Percentiles rank a stretch among this genome's conserved stretches.
Conservation (phyloP, 2,888 invertebrate genomes). For the Trachelus stipa region DNA sequence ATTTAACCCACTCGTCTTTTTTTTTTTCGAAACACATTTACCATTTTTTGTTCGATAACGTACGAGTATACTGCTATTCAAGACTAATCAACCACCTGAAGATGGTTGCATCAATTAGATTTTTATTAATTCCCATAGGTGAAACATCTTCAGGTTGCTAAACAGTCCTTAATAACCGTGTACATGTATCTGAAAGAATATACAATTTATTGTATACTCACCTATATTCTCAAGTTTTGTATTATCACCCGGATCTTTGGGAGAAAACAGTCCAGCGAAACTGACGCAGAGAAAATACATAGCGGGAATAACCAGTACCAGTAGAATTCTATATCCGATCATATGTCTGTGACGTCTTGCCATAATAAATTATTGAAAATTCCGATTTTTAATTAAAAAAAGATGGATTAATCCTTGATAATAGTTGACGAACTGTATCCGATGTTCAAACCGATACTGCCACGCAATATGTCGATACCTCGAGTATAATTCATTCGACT, state of each 20-base stretch:
- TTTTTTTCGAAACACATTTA: neutral
- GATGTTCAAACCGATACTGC: constrained; percentile 19
- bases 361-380: constrained; percentile 35
- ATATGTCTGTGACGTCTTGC: constrained; percentile 50
- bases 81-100: too few species aligned
- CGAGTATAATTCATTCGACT: constrained; percentile 21
- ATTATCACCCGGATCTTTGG: constrained; percentile 25
- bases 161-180: too few species aligned
- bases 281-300: constrained; percentile 51
- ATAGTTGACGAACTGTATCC: neutral
- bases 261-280: constrained; percentile 35
- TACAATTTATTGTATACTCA: neutral
- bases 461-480: constrained; percentile 13
- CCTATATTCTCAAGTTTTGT: neutral
- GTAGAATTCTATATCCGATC: constrained; percentile 52
- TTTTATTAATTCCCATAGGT: too few species aligned
- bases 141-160: too few species aligned
- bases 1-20: neutral
- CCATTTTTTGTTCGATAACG: neutral
- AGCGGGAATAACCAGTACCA: constrained; percentile 53
- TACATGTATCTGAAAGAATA: neutral
- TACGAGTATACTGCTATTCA: neutral
- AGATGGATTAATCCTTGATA: neutral
- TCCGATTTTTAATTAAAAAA: neutral
- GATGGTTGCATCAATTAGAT: too few species aligned